Percentiles rank a stretch among this genome's conserved stretches.
Evolutionary conservation across 2,888 invertebrate species (phyloP).

Genomic region (Hesperia comma): DNA sequence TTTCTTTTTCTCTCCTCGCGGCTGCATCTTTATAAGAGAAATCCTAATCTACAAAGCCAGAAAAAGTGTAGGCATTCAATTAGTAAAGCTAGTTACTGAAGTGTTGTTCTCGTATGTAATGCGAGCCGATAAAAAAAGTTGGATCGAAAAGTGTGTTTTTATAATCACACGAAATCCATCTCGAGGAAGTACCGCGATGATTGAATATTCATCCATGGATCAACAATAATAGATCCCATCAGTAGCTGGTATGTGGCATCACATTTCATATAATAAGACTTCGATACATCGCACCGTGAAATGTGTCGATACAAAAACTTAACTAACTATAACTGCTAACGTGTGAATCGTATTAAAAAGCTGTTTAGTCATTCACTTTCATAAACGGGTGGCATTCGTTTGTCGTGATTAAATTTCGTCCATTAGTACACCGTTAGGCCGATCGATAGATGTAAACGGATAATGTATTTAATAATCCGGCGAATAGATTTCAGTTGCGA

Average conservation of each 20-base stretch:
- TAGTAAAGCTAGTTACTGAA: slow-evolving; percentile 41
- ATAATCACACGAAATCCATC: slow-evolving; percentile 60
- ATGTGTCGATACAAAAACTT: slow-evolving; percentile 82
- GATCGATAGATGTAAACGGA: slow-evolving; percentile 68
- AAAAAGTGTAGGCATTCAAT: slow-evolving; percentile 32
- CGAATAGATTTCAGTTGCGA: slow-evolving; percentile 67
- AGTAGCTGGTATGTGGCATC: slow-evolving; percentile 79
- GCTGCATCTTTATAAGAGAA: slow-evolving; percentile 38
- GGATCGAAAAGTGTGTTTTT: slow-evolving; percentile 64
- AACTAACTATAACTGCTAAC: slow-evolving; percentile 82
- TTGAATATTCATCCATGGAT: slow-evolving; percentile 83
- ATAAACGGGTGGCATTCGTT: slow-evolving; percentile 83
- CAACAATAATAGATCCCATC: slow-evolving; percentile 83
- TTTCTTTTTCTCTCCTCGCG: slow-evolving; percentile 41
- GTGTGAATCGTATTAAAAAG: slow-evolving; percentile 84
- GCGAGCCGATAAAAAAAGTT: slow-evolving; percentile 50
- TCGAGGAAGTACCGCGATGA: slow-evolving; percentile 71
- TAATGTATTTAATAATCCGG: slow-evolving; percentile 73
- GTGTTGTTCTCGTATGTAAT: background rate
- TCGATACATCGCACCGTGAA: slow-evolving; percentile 82
- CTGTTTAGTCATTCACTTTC: slow-evolving; percentile 82
- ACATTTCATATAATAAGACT: slow-evolving; percentile 83
- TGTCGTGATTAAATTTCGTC: slow-evolving; percentile 83
- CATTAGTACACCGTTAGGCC: slow-evolving; percentile 78
- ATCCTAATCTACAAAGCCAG: slow-evolving; percentile 36